Base-by-base conservation (phyloP, 2,113 vertebrate genomes). In the Meleagris gallopavo region DNA sequence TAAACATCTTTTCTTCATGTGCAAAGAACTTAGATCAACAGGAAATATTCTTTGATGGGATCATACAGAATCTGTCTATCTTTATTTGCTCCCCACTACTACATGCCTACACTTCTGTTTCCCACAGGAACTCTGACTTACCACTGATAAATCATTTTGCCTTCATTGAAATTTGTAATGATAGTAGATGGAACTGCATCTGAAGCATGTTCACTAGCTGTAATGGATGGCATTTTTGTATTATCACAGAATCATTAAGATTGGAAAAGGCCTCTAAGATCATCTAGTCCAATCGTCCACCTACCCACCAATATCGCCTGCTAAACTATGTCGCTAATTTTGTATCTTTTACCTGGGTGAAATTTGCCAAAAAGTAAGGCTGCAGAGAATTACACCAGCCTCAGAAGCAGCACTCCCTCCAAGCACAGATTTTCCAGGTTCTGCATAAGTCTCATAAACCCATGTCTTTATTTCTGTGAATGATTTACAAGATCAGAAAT, bases 71-170 rank as follows among this genome's bases (percentile, higher is more conserved):
- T 80, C 50, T 24, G 43, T 78, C 81, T 78, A 55, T 93, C 58
- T 91, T 82, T 94, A 57, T 95, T 94, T 92, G 38, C 17, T 85
- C 25, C 64, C 34, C 36, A 38, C 55, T 75, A 81, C 17, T 27
- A 32, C 5, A 9, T 57, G 25, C 34, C 45, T 79, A 89, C 67
- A 70, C 7, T 3, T 34, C 24, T 22, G 19, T n/a, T 69, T 89
- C 58, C 9, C 72, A 55, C 34, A 36, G 74, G 22, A 81, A 13
- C 30, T 52, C 43, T 30, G 22, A 58, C 13, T 76, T 92, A 46
- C 38, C 55, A 58, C 4, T 50, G 32, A 85, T 40, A 87, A 58
- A 89, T 82, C 54, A 32, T 22, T 71, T 77, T 69, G 9, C 29
- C 10, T 74, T 87, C 54, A n/a, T 48, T 60, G 81, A 83, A 54